Percentiles rank a stretch among this genome's conserved stretches.
Conservation (phyloP, 2,797 vertebrate species). For the Cirrhinus molitorella region DNA sequence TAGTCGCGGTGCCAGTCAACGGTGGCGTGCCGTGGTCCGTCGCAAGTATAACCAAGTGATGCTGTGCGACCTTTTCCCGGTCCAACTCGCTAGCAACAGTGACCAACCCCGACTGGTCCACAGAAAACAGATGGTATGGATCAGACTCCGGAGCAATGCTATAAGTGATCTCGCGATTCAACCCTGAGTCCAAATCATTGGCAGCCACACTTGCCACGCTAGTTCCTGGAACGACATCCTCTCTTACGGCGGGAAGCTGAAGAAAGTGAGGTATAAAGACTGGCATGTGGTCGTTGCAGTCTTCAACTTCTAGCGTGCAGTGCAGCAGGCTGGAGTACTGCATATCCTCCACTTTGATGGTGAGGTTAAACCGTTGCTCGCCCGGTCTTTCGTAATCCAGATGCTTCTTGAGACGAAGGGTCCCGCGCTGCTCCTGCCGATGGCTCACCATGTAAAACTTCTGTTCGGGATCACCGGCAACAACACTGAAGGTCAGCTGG, state of each 20-base stretch:
- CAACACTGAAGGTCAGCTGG: constrained; percentile 85
- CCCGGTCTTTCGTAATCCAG: constrained; percentile 87
- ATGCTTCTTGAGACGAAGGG: constrained; percentile 84
- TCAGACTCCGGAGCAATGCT: constrained; percentile 83
- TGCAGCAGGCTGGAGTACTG: constrained; percentile 85
- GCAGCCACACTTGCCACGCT: constrained; percentile 82
- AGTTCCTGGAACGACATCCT: constrained; percentile 83
- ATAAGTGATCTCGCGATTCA: constrained; percentile 85
- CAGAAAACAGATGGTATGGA: constrained; percentile 79
- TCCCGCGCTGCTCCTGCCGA: constrained; percentile 81
- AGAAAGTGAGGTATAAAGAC: constrained; percentile 86
- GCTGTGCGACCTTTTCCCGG: constrained; percentile 79
- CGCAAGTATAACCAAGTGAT: constrained; percentile 84
- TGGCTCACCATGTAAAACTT: constrained; percentile 88
- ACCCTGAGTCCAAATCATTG: constrained; percentile 86
- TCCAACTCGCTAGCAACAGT: constrained; percentile 82
- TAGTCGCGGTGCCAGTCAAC: constrained; percentile 82
- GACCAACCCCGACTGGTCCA: constrained; percentile 83
- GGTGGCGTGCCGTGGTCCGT: constrained; percentile 84
- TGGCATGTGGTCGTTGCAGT: constrained; percentile 89
- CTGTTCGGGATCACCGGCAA: constrained; percentile 86
- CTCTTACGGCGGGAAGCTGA: constrained; percentile 79
- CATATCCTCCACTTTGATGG: constrained; percentile 86
- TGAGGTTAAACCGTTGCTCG: constrained; percentile 89
- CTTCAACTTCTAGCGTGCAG: constrained; percentile 87